Conservation (phyloP, 2,888 invertebrate genomes). For the Cecidostiba fungosa region DNA sequence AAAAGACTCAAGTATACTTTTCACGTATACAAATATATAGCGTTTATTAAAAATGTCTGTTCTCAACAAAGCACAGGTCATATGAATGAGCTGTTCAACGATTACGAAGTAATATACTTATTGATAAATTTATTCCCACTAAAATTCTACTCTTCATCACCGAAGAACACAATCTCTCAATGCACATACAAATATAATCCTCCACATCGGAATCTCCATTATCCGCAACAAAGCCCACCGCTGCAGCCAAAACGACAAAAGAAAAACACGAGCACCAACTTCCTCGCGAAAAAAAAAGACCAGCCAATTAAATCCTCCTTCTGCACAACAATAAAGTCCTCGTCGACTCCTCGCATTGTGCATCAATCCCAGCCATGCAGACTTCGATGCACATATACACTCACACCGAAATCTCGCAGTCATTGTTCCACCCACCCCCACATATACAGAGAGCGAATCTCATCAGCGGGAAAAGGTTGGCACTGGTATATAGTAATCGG, state of each 20-base stretch:
- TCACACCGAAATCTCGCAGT: not conserved
- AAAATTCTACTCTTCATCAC: not conserved
- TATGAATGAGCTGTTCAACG: too few relatives aligned
- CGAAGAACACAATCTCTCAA: not conserved
- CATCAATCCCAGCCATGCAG: not conserved
- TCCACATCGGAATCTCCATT: not conserved
- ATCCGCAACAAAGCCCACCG: not conserved
- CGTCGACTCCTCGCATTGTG: not conserved
- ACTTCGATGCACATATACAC: not conserved
- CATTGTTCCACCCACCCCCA: not conserved
- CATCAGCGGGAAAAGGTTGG: not conserved
- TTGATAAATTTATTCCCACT: too few relatives aligned
- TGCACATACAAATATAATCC: not conserved
- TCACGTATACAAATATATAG: too few relatives aligned
- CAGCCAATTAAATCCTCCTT: constrained; percentile 9
- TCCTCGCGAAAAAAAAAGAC: not conserved
- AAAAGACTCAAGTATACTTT: too few relatives aligned
- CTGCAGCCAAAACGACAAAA: not conserved
- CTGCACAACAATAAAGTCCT: not conserved
- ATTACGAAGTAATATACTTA: too few relatives aligned
- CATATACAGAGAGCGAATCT: not conserved
- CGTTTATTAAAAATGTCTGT: too few relatives aligned
- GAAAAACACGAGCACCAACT: not conserved
- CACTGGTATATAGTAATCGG: not conserved
- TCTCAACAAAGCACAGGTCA: too few relatives aligned